Base-by-base conservation (phyloP, 2,113 vertebrate species). In the Zosterops japonicus region DNA sequence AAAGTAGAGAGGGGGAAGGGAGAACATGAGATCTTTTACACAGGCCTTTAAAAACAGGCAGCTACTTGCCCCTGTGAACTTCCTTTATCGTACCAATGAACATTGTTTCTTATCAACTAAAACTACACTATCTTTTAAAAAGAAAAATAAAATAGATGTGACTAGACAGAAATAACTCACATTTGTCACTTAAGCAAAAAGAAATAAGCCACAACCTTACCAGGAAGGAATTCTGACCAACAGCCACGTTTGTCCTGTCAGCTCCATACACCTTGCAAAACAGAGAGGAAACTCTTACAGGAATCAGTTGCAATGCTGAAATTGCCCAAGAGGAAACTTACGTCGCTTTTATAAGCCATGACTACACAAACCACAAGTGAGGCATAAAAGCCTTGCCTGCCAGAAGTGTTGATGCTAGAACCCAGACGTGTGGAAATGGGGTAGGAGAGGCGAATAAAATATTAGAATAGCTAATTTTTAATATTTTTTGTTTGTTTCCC, bases 321-420 rank as follows among this genome's bases (percentile, higher is more conserved):
- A 68, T 95, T 93, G 82, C 95, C 70, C 74, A 80, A 96, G 90
- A 97, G 95, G 95, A 97, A 96, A 85, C 82, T 63, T 75, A n/a
- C 68, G 70, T 69, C 83, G 92, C 36, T 93, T 55, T 85, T 81
- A 90, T 86, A 76, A 82, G 61, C 67, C 71, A 74, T 91, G 69
- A 95, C 82, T 69, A 87, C 4, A 6, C 23, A 93, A 95, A 80
- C 74, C 61, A 90, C 92, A 72, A 85, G 53, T 16, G 81, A 69
- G 60, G 83, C 89, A 87, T n/a, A 59, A 85, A 83, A 82, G 28
- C 47, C 47, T 44, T 89, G 71, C 59, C 55, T 77, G 50, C 16
- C 31, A 79, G 64, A 84, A 71, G 33, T 56, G 16, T 35, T 70
- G 50, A 60, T 61, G 42, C 16, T 69, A 39, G 49, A 59, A 90